phyloP scores from a whole-genome alignment of 2,113 vertebrate species.

The Microtus oregoni region DNA sequence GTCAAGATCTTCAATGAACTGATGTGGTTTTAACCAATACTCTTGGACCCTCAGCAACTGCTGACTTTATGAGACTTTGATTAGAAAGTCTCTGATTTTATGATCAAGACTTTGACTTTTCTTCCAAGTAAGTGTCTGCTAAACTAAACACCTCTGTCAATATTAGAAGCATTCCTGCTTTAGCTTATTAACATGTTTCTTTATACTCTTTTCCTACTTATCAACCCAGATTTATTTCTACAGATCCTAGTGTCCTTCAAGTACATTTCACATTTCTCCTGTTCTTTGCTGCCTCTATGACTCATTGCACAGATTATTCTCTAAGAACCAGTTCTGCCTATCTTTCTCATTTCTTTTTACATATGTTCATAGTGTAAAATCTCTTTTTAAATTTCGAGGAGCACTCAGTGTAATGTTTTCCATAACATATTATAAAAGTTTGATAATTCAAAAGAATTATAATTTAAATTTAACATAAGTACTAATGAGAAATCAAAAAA shows the following conservation, averaged over 20 bases:
- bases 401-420: background rate
- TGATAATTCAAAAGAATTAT: background rate
- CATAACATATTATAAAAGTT: background rate
- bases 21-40: background rate
- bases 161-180: background rate
- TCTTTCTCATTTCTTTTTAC: background rate
- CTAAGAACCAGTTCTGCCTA: background rate
- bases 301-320: background rate
- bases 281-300: background rate
- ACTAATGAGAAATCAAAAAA: background rate
- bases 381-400: background rate
- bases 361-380: background rate
- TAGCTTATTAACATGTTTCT: background rate
- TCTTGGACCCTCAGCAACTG: background rate
- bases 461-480: background rate
- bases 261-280: background rate
- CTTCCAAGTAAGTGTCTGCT: too few relatives aligned
- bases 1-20: background rate
- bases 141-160: background rate
- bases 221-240: background rate
- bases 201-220: background rate
- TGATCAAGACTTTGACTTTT: background rate
- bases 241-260: background rate
- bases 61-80: too few relatives aligned
- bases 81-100: background rate